Evolutionary conservation across 2,113 vertebrate genomes (phyloP).

Genomic region (Alligator sinensis): DNA sequence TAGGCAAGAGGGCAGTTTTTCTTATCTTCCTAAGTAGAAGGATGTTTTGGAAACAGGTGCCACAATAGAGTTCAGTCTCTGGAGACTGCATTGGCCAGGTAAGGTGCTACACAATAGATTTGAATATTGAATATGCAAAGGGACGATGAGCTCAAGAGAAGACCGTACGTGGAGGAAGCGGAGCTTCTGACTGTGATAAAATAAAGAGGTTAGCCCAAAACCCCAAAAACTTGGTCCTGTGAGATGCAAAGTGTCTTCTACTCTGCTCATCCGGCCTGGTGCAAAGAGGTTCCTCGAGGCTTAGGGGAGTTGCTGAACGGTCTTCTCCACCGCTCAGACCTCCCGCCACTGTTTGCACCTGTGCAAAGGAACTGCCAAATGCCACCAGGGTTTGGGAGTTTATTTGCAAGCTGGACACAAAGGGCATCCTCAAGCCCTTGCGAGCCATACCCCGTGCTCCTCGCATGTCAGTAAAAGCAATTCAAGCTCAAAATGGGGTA

Average conservation of each 20-base stretch:
- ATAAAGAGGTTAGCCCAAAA: not conserved
- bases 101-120: not conserved
- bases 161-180: not conserved
- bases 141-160: not conserved
- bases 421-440: too few species aligned
- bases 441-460: not conserved
- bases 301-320: not conserved
- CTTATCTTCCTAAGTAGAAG: not conserved
- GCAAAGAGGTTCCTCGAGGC: too few species aligned
- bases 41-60: not conserved
- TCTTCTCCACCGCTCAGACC: not conserved
- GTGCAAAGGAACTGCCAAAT: not conserved
- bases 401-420: not conserved
- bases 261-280: too few species aligned
- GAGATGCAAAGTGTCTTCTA: not conserved
- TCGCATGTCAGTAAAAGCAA: not conserved
- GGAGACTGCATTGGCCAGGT: not conserved
- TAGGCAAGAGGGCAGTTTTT: not conserved
- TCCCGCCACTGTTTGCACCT: not conserved
- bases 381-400: not conserved
- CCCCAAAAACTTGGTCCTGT: not conserved
- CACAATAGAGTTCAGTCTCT: not conserved
- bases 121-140: not conserved
- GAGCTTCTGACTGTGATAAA: not conserved
- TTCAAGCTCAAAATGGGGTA: not conserved